Percentiles rank a stretch among this genome's conserved stretches.
phyloP scores from a whole-genome alignment of 2,888 invertebrate species.

The Craniophora ligustri region DNA sequence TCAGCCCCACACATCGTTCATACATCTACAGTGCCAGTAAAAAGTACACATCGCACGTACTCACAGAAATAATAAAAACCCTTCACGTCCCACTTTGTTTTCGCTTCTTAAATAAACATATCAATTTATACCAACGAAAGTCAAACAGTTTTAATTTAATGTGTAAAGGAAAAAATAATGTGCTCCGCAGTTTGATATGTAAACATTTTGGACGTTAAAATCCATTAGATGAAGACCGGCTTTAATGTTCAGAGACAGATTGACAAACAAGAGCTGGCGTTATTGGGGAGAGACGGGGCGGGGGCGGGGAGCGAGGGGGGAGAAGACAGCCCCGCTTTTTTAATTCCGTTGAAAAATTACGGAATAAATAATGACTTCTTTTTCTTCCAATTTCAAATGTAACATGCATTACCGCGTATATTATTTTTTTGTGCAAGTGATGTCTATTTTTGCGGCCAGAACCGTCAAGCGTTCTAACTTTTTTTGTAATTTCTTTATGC shows the following conservation, averaged over 20 bases:
- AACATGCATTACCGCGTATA: no score
- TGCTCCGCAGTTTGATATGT: conserved; percentile 54
- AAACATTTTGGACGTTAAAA: conserved; percentile 69
- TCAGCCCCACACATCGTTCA: neutral
- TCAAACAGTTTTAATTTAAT: conserved; percentile 57
- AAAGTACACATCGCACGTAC: conserved; percentile 32
- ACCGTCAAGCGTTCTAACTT: no score
- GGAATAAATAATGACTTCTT: neutral
- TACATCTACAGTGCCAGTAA: neutral
- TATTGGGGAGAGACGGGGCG: conserved; percentile 15
- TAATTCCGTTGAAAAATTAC: conserved; percentile 17
- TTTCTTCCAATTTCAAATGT: neutral
- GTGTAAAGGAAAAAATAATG: conserved; percentile 55
- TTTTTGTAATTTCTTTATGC: no score
- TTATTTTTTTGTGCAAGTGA: no score
- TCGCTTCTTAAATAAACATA: conserved; percentile 57
- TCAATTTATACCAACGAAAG: conserved; percentile 52
- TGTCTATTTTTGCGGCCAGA: no score
- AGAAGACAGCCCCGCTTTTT: conserved; percentile 13
- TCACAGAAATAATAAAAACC: conserved; percentile 39
- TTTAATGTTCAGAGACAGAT: conserved; percentile 67
- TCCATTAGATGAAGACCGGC: conserved; percentile 76
- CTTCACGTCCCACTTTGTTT: conserved; percentile 47
- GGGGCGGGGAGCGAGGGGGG: neutral
- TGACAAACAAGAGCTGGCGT: conserved; percentile 66